A percentile compares a stretch with the other conserved stretches of the same genome.
Conservation (phyloP, 1,140 invertebrate genomes). For the Trichonephila clavata region DNA sequence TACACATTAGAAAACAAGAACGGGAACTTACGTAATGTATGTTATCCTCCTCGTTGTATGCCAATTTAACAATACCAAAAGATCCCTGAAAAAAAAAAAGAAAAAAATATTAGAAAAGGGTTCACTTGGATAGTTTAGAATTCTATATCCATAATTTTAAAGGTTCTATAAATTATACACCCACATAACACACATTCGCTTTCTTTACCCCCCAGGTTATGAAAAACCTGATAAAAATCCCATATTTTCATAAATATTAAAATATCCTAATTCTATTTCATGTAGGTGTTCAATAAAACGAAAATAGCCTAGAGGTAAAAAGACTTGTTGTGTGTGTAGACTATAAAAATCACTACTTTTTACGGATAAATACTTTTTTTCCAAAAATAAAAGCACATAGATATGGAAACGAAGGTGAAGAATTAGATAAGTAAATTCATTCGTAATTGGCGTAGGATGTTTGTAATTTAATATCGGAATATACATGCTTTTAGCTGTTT, state of each 20-base stretch:
- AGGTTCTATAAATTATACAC: neutral
- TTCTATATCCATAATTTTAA: neutral
- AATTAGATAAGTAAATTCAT: neutral
- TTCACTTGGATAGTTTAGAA: neutral
- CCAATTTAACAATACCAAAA: slow-evolving; percentile 96
- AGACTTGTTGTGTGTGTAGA: neutral
- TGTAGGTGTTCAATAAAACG: neutral
- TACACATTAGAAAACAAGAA: slow-evolving; percentile 30
- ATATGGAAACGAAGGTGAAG: neutral
- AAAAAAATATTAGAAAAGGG: neutral
- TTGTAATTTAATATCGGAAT: neutral
- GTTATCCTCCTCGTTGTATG: slow-evolving; percentile 97
- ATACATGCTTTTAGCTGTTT: neutral
- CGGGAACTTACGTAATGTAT: slow-evolving; percentile 92
- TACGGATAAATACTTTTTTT: neutral
- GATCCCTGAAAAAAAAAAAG: slow-evolving; percentile 86
- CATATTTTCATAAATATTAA: neutral
- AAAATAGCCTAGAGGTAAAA: neutral
- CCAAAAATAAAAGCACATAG: neutral
- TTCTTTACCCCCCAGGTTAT: no score
- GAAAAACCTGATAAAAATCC: neutral
- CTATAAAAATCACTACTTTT: neutral
- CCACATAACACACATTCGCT: neutral
- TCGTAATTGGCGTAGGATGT: neutral
- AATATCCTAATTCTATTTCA: neutral